phyloP scores from a whole-genome alignment of 2,888 invertebrate genomes.

The Cybosia mesomella region DNA sequence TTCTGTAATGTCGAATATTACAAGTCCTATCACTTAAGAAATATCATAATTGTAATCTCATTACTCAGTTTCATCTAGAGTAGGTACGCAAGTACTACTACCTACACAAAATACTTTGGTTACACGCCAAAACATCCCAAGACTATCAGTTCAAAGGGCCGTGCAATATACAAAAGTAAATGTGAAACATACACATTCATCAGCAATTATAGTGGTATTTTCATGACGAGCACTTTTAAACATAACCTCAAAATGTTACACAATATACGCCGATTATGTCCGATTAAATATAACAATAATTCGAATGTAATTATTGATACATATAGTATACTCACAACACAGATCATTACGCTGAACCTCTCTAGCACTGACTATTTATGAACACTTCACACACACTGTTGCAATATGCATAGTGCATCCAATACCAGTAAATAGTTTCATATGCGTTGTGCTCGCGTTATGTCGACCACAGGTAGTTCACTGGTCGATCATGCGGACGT shows the following conservation, averaged over 20 bases:
- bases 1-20: constrained; percentile 4
- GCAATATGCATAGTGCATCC: constrained; percentile 78
- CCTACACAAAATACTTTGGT: constrained; percentile 58
- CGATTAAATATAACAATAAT: constrained; percentile 50
- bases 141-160: constrained; percentile 56
- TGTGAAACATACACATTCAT: constrained; percentile 48
- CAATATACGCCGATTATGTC: constrained; percentile 50
- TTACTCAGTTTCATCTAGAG: constrained; percentile 2
- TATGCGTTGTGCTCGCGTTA: constrained; percentile 67
- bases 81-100: constrained; percentile 15
- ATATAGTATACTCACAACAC: constrained; percentile 76
- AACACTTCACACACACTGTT: constrained; percentile 81
- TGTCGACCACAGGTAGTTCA: constrained; percentile 71
- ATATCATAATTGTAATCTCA: constrained; percentile 5
- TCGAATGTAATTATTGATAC: constrained; percentile 57
- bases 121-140: constrained; percentile 60
- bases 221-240: constrained; percentile 61
- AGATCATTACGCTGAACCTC: constrained; percentile 78
- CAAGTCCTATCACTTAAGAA: neutral
- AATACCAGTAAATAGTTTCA: constrained; percentile 70
- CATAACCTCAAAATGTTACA: constrained; percentile 82
- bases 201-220: constrained; percentile 55
- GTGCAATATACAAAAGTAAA: constrained; percentile 53
- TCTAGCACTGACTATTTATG: constrained; percentile 82
- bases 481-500: constrained; percentile 68